Percentiles rank a stretch among this genome's conserved stretches.
These are phyloP conservation scores for Labeo rohita DNA, from an alignment of 2,113 vertebrate genomes.

Conservation along the genomic window DNA sequence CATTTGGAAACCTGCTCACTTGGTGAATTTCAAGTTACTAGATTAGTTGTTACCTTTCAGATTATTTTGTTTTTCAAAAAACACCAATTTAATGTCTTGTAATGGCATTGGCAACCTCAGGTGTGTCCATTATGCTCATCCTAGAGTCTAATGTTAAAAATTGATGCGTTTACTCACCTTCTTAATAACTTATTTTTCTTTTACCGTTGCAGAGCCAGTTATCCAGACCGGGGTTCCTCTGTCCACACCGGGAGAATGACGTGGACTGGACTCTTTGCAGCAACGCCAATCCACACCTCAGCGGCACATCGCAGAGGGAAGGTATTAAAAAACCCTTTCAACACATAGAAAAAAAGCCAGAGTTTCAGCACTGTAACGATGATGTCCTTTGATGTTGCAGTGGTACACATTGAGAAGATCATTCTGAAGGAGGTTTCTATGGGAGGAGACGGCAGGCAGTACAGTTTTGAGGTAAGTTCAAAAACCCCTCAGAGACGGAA, in stretches of 20 bases:
- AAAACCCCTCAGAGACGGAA: neutral
- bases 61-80: too few relatives aligned
- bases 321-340: slow-evolving; percentile 41
- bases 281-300: slow-evolving; percentile 40
- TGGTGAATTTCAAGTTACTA: neutral
- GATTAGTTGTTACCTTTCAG: neutral
- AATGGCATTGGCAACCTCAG: neutral
- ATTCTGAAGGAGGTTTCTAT: slow-evolving; percentile 81
- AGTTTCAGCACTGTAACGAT: neutral
- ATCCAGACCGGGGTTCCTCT: slow-evolving; percentile 53
- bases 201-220: slow-evolving; percentile 44
- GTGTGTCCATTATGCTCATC: neutral
- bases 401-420: slow-evolving; percentile 88
- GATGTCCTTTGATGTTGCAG: slow-evolving; percentile 64
- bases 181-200: neutral
- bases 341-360: neutral
- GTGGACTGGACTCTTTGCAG: slow-evolving; percentile 46
- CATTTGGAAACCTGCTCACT: neutral
- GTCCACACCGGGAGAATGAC: slow-evolving; percentile 44
- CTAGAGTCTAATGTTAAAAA: neutral
- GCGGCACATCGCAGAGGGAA: slow-evolving; percentile 46
- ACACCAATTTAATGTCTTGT: neutral
- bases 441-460: slow-evolving; percentile 83
- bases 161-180: neutral
- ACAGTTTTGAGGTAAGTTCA: slow-evolving; percentile 84